These are phyloP conservation scores for Sycon ciliatum DNA, from an alignment of 37 sponge, comb jelly and placozoan species.

Conservation along the genomic window DNA sequence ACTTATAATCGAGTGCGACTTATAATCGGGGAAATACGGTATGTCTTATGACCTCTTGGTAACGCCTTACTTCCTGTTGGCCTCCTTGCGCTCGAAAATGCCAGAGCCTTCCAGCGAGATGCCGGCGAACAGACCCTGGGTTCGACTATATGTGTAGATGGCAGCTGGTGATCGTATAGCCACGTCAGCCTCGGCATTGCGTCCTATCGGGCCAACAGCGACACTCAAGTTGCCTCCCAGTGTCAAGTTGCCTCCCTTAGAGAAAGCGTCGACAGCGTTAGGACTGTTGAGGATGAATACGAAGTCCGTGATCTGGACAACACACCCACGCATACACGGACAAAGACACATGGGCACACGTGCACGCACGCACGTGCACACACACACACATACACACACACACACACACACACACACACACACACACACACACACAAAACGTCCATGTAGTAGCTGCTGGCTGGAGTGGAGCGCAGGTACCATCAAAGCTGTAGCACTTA, in stretches of 20 bases:
- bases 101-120: constrained; percentile 13
- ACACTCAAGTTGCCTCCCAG: constrained; percentile 10
- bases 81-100: constrained; percentile 3
- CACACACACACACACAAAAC: too few relatives aligned
- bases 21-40: too few relatives aligned
- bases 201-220: not conserved
- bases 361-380: too few relatives aligned
- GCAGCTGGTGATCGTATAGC: constrained; percentile 1
- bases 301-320: not conserved
- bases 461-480: too few relatives aligned
- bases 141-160: not conserved
- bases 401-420: too few relatives aligned
- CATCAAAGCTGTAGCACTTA: too few relatives aligned
- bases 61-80: constrained; percentile 10
- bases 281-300: constrained; percentile 3
- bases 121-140: not conserved
- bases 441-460: too few relatives aligned
- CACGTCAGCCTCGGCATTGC: constrained; percentile 11
- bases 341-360: too few relatives aligned
- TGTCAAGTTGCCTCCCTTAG: constrained; percentile 13
- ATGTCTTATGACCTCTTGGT: too few relatives aligned
- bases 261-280: constrained; percentile 5
- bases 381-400: too few relatives aligned
- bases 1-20: too few relatives aligned
- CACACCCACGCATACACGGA: too few relatives aligned